Percentiles rank a stretch among this genome's conserved stretches.
Evolutionary conservation across 2,797 vertebrate species (phyloP).

Genomic region (Mus minutoides): DNA sequence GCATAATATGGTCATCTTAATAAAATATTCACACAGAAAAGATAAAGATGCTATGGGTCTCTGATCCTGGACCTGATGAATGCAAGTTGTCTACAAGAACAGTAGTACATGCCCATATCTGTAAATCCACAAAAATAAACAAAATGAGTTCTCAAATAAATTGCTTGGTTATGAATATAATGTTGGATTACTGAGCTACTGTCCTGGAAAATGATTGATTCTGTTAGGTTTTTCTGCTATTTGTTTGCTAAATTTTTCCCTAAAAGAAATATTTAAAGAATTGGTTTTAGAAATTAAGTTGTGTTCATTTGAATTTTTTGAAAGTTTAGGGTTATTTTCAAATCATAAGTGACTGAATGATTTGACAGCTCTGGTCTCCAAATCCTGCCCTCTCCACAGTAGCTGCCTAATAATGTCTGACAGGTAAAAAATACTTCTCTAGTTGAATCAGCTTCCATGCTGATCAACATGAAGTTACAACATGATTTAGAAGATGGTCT

Average conservation of each 20-base stretch:
- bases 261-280: not conserved
- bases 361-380: not conserved
- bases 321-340: not conserved
- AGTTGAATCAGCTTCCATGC: not conserved
- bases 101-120: too few relatives aligned
- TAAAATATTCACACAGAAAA: not conserved
- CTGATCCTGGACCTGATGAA: not conserved
- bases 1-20: not conserved
- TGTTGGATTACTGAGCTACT: not conserved
- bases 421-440: too few relatives aligned
- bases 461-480: not conserved
- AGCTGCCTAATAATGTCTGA: not conserved
- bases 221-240: too few relatives aligned
- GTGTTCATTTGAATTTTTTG: not conserved
- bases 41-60: fast-evolving
- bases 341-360: not conserved
- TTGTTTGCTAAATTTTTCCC: not conserved
- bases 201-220: not conserved
- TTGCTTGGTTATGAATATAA: not conserved
- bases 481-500: not conserved
- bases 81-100: not conserved
- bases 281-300: not conserved
- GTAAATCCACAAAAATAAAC: not conserved
- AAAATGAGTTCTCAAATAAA: not conserved
- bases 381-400: not conserved